phyloP scores from a whole-genome alignment of 2,888 invertebrate species.

The Ryuthela nishihirai region DNA sequence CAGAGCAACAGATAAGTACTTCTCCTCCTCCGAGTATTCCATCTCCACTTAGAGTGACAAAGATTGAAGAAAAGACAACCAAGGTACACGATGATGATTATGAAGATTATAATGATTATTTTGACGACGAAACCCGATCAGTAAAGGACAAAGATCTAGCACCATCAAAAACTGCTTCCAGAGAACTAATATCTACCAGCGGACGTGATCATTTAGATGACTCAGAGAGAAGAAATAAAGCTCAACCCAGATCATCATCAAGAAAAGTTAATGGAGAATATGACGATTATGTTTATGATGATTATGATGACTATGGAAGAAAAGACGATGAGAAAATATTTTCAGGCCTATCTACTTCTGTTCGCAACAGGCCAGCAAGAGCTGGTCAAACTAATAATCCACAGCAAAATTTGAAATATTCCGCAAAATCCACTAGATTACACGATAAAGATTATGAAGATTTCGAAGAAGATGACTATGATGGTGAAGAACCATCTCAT shows the following conservation, averaged over 20 bases:
- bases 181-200: constrained; percentile 4
- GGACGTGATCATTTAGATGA: not conserved
- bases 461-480: constrained; percentile 38
- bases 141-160: constrained; percentile 24
- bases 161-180: constrained; percentile 8
- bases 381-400: constrained; percentile 16
- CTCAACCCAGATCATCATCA: constrained; percentile 18
- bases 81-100: constrained; percentile 12
- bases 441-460: constrained; percentile 28
- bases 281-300: constrained; percentile 39
- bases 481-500: constrained; percentile 7
- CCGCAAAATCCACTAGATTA: constrained; percentile 7
- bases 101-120: constrained; percentile 36
- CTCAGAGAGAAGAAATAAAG: constrained; percentile 8
- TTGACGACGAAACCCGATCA: constrained; percentile 17
- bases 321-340: constrained; percentile 17
- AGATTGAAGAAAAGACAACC: constrained; percentile 11
- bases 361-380: not conserved
- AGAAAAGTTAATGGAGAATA: constrained; percentile 30
- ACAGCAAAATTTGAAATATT: constrained; percentile 1
- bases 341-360: constrained; percentile 14
- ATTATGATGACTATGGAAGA: constrained; percentile 22
- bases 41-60: not conserved
- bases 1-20: too few species aligned
- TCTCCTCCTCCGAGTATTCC: too few species aligned